phyloP scores from a whole-genome alignment of 53 echinoderm and acorn worm genomes.

The Glandiceps talaboti region DNA sequence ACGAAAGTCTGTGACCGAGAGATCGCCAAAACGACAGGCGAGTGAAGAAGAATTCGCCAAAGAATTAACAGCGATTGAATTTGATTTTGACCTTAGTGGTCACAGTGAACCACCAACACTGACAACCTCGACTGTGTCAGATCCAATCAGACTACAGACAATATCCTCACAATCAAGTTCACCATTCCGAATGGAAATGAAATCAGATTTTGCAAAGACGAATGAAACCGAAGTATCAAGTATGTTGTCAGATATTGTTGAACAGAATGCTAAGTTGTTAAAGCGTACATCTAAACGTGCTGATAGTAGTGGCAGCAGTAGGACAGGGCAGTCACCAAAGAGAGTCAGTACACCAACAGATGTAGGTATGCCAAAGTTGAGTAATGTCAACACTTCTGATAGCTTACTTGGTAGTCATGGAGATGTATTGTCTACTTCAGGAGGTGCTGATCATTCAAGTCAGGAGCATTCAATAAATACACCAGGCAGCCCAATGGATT shows the following conservation, averaged over 20 bases:
- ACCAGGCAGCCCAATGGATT: conserved; percentile 14
- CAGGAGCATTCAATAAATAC: conserved; percentile 18
- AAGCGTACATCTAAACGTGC: conserved; percentile 40
- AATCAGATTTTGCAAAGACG: background rate
- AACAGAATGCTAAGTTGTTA: conserved; percentile 30
- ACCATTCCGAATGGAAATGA: background rate
- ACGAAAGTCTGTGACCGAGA: conserved; percentile 22
- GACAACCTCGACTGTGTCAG: background rate
- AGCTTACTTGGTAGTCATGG: background rate
- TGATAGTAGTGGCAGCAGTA: conserved; percentile 67
- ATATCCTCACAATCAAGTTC: background rate
- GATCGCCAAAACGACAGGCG: conserved; percentile 56
- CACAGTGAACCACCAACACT: conserved; percentile 15
- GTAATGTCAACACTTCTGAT: background rate
- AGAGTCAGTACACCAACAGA: background rate
- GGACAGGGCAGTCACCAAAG: conserved; percentile 47
- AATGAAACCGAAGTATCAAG: conserved; percentile 45
- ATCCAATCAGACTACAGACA: background rate
- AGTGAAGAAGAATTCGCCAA: conserved; percentile 48
- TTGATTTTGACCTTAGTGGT: conserved; percentile 25
- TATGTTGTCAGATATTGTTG: conserved; percentile 44
- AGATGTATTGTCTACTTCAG: background rate
- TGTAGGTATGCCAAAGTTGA: background rate
- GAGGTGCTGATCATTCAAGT: conserved; percentile 12
- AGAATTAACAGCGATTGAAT: conserved; percentile 22